Evolutionary conservation across 1,140 invertebrate species (phyloP).

Genomic region (Probaryconus sp.): DNA sequence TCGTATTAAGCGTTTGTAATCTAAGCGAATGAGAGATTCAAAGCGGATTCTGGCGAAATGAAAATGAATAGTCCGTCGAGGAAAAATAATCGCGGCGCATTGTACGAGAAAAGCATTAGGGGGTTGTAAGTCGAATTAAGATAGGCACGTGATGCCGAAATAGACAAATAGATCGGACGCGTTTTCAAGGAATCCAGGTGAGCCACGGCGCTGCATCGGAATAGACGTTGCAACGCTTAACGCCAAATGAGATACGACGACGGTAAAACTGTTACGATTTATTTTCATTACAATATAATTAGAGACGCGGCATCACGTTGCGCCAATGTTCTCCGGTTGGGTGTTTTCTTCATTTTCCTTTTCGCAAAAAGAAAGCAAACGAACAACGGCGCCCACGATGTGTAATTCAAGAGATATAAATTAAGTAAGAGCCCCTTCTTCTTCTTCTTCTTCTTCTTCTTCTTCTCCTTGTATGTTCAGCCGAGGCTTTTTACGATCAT

Average conservation of each 20-base stretch:
- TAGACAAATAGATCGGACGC: slow-evolving; percentile 66
- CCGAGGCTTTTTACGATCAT: slow-evolving; percentile 10
- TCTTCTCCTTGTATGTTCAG: slow-evolving; percentile 10
- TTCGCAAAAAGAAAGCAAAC: slow-evolving; percentile 3
- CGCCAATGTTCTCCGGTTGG: slow-evolving; percentile 17
- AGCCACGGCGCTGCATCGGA: neutral
- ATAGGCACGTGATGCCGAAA: slow-evolving; percentile 56
- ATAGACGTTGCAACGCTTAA: slow-evolving; percentile 14
- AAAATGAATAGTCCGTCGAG: slow-evolving; percentile 69
- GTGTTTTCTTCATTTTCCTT: slow-evolving; percentile 36
- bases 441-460: too few relatives aligned
- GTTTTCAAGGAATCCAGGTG: neutral
- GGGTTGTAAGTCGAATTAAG: slow-evolving; percentile 45
- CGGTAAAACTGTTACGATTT: slow-evolving; percentile 74
- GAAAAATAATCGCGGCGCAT: slow-evolving; percentile 43
- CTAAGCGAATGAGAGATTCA: slow-evolving; percentile 61
- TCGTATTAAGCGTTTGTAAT: slow-evolving; percentile 41
- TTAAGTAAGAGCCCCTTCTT: slow-evolving; percentile 1
- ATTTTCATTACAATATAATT: slow-evolving; percentile 72
- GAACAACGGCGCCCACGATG: neutral
- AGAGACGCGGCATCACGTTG: slow-evolving; percentile 37
- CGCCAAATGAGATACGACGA: slow-evolving; percentile 58
- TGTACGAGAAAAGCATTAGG: slow-evolving; percentile 25
- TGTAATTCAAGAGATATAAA: slow-evolving; percentile 45
- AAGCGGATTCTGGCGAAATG: slow-evolving; percentile 69